phyloP scores from a whole-genome alignment of 2,113 vertebrate genomes.

The Sitta europaea region DNA sequence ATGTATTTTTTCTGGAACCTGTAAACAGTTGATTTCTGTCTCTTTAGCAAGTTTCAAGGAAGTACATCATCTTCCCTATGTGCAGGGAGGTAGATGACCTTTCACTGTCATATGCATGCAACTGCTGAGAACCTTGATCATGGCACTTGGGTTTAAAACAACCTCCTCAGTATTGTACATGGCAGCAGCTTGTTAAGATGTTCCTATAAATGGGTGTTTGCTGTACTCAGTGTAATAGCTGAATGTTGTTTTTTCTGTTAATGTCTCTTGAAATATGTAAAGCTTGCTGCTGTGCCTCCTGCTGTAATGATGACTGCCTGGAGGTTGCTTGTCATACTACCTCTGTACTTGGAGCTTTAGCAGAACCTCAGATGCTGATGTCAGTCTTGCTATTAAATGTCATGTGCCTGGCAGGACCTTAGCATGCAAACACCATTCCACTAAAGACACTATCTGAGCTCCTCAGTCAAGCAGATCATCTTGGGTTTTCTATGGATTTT shows the following conservation, averaged over 20 bases:
- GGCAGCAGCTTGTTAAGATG: not conserved
- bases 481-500: not conserved
- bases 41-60: not conserved
- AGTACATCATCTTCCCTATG: not conserved
- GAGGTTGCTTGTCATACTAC: not conserved
- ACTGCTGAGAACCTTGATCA: not conserved
- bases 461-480: not conserved
- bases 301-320: not conserved
- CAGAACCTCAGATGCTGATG: not conserved
- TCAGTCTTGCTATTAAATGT: not conserved
- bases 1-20: not conserved
- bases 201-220: not conserved
- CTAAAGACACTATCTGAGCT: not conserved
- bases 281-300: not conserved
- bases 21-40: not conserved
- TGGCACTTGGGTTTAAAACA: not conserved
- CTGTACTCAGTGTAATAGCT: not conserved
- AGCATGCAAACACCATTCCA: rapidly evolving
- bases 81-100: not conserved
- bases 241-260: not conserved
- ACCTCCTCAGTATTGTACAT: not conserved
- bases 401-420: not conserved
- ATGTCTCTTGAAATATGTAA: not conserved
- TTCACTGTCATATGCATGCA: rapidly evolving
- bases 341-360: not conserved